Conservation (phyloP, 2,113 vertebrate genomes). For the Ptyas mucosa region DNA sequence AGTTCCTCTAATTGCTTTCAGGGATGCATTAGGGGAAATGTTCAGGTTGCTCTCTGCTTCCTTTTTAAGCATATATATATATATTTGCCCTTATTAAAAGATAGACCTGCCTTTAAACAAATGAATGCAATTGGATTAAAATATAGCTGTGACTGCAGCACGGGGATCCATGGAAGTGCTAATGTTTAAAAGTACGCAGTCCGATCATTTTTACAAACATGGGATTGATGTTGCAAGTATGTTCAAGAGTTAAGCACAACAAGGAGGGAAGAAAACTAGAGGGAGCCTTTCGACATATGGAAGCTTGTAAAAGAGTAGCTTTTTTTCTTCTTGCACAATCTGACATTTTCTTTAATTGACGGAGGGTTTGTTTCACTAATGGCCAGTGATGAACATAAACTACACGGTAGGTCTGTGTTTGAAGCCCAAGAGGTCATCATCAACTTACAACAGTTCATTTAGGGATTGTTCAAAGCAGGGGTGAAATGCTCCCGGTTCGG, state of each 20-base stretch:
- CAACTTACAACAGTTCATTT: too few species aligned
- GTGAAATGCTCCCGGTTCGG: too few species aligned
- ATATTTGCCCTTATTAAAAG: conserved; percentile 53
- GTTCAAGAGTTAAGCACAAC: conserved; percentile 31
- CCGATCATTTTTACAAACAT: conserved; percentile 35
- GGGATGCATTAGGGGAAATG: conserved; percentile 69
- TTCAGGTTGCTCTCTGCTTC: conserved; percentile 52
- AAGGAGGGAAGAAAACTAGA: conserved; percentile 43
- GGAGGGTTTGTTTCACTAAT: background rate
- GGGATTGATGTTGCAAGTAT: conserved; percentile 7
- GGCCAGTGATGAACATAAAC: background rate
- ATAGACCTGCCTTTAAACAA: conserved; percentile 59
- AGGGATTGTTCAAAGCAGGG: too few species aligned
- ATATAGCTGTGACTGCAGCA: conserved; percentile 55
- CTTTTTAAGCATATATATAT: conserved; percentile 45
- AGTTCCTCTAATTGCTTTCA: conserved; percentile 73
- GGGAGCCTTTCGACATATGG: conserved; percentile 23
- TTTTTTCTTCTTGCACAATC: background rate
- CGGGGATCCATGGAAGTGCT: conserved; percentile 47
- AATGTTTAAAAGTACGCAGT: conserved; percentile 41
- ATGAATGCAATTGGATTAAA: conserved; percentile 55
- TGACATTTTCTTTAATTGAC: background rate
- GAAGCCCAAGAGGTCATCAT: background rate
- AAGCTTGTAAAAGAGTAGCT: conserved; percentile 11
- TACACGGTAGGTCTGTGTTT: background rate